Conservation (phyloP, 1,140 invertebrate species). For the Oryctes rhinoceros region DNA sequence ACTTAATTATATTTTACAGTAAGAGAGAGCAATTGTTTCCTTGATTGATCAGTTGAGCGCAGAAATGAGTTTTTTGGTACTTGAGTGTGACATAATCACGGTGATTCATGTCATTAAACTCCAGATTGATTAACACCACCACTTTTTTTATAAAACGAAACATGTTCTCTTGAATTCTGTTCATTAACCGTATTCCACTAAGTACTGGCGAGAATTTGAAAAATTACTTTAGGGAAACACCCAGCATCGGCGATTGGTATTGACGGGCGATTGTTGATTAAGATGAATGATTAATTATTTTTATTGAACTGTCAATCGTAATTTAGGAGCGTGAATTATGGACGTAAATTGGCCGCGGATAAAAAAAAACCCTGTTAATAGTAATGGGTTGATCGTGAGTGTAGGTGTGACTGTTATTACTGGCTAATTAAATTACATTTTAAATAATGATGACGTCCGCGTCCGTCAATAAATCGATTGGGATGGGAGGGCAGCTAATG, state of each 20-base stretch:
- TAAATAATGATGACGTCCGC: not conserved
- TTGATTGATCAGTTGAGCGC: too few relatives aligned
- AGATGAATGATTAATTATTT: slow-evolving; percentile 29
- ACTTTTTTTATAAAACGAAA: too few relatives aligned
- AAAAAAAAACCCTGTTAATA: not conserved
- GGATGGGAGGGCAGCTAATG: not conserved
- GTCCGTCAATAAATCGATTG: not conserved
- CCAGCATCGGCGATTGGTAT: not conserved
- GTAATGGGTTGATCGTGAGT: not conserved
- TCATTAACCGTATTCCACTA: not conserved
- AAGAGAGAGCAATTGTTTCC: too few relatives aligned
- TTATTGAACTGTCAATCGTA: slow-evolving; percentile 20
- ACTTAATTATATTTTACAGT: too few relatives aligned
- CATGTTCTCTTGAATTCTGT: not conserved
- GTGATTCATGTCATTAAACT: too few relatives aligned
- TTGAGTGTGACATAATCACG: too few relatives aligned
- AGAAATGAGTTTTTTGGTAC: too few relatives aligned
- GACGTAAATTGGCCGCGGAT: not conserved
- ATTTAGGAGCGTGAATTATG: slow-evolving; percentile 19
- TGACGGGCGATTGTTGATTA: slow-evolving; percentile 2
- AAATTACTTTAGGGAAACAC: not conserved
- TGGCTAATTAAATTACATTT: not conserved
- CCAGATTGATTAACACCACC: too few relatives aligned
- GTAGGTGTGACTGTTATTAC: slow-evolving; percentile 9
- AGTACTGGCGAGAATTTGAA: slow-evolving; percentile 5